Evolutionary conservation across 2,113 vertebrate species (phyloP).

Genomic region (Peromyscus leucopus): DNA sequence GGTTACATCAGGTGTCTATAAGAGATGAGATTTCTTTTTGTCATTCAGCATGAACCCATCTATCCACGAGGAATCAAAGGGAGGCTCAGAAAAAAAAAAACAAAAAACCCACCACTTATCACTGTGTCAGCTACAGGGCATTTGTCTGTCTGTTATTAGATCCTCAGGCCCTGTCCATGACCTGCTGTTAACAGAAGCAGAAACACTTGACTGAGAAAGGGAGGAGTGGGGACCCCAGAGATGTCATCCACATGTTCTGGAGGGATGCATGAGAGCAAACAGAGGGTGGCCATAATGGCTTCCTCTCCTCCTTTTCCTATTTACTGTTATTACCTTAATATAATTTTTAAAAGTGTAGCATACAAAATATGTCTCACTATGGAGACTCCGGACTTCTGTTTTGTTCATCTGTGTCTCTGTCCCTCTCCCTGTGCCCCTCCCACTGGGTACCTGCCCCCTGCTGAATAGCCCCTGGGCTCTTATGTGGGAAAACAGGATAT

Average conservation of each 20-base stretch:
- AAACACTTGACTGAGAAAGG: neutral
- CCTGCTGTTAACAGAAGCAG: neutral
- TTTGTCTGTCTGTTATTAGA: neutral
- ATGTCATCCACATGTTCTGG: accelerated
- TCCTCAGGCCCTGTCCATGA: neutral
- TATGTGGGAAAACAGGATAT: neutral
- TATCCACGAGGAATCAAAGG: neutral
- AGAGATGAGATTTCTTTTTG: neutral
- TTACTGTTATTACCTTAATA: neutral
- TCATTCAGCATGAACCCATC: neutral
- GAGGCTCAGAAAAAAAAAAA: neutral
- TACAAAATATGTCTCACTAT: neutral
- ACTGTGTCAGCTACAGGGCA: neutral
- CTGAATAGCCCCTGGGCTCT: neutral
- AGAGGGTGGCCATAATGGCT: accelerated
- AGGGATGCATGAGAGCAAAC: neutral
- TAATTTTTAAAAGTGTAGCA: neutral
- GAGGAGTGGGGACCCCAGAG: too few relatives aligned
- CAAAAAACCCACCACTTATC: neutral
- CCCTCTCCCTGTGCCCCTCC: too few relatives aligned
- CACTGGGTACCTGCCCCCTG: neutral
- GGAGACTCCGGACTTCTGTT: too few relatives aligned
- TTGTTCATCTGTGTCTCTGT: neutral
- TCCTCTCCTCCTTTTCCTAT: neutral
- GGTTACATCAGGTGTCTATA: neutral